These are phyloP conservation scores for Lamprologus tigripictilis DNA, from an alignment of 2,113 vertebrate species.

Conservation along the genomic window DNA sequence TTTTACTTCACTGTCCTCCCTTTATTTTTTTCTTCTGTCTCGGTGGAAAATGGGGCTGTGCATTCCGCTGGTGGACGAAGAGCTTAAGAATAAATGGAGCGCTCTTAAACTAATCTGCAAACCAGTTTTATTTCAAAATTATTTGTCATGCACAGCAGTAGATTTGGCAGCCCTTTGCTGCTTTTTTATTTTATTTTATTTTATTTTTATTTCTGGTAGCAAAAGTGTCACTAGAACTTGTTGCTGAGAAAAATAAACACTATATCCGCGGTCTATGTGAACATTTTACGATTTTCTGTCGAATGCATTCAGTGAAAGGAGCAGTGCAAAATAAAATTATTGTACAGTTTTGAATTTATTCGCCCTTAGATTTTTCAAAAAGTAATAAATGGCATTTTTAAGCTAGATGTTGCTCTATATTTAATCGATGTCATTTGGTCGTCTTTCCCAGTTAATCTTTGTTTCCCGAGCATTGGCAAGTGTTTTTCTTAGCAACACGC, in stretches of 20 bases:
- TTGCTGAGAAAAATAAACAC: conserved; percentile 12
- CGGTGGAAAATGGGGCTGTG: not conserved
- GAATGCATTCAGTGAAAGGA: not conserved
- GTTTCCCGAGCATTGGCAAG: not conserved
- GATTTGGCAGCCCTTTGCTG: not conserved
- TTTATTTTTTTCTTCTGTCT: not conserved
- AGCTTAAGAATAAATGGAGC: not conserved
- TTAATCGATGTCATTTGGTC: not conserved
- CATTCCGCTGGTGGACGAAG: conserved; percentile 12
- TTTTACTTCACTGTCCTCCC: not conserved
- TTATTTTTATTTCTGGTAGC: not conserved
- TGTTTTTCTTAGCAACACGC: not conserved
- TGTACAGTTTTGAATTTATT: not conserved
- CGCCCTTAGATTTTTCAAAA: not conserved
- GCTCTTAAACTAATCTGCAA: not conserved
- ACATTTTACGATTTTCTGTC: not conserved
- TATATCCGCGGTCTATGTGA: not conserved
- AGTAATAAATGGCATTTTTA: not conserved
- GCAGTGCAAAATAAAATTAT: not conserved
- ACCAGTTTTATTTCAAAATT: not conserved
- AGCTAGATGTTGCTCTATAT: not conserved
- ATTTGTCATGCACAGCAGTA: not conserved
- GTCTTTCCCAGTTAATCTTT: not conserved
- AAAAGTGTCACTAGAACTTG: conserved; percentile 31
- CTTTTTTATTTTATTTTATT: rapidly evolving